phyloP scores from a whole-genome alignment of 2,888 invertebrate genomes.

The Tholera decimalis region DNA sequence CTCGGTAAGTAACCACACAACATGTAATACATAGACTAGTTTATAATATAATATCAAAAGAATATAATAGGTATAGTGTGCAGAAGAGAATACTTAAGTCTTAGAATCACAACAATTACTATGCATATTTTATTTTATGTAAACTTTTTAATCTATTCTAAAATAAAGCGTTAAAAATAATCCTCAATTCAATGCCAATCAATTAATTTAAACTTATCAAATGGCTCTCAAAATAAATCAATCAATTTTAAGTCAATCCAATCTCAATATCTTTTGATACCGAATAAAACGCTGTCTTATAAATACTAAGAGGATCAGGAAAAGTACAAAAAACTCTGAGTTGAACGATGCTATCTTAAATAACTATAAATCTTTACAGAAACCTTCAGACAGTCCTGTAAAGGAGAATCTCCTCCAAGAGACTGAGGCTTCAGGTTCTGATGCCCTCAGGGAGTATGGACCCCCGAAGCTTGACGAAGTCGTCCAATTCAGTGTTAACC shows the following conservation, averaged over 20 bases:
- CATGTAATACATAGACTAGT: neutral
- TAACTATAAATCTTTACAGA: conserved; percentile 68
- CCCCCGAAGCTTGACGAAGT: conserved; percentile 82
- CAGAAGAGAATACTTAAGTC: too few species aligned
- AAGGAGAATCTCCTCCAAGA: conserved; percentile 82
- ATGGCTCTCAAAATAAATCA: too few species aligned
- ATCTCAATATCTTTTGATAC: too few species aligned
- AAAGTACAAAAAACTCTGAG: neutral
- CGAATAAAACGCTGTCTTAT: neutral
- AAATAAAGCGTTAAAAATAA: too few species aligned
- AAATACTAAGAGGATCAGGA: neutral
- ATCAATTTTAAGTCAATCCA: too few species aligned
- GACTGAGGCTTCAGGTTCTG: conserved; percentile 86
- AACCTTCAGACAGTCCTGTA: conserved; percentile 82
- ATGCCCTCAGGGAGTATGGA: conserved; percentile 88
- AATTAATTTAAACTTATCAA: too few species aligned
- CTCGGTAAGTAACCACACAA: conserved; percentile 67
- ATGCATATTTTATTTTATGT: too few species aligned
- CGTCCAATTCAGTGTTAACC: conserved; percentile 72
- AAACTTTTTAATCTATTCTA: too few species aligned
- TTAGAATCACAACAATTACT: too few species aligned
- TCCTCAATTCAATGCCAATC: too few species aligned
- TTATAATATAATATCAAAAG: too few species aligned
- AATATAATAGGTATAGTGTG: too few species aligned
- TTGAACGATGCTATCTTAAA: neutral